Conservation (phyloP, 2,888 invertebrate genomes). For the Eutolmus rufibarbis region DNA sequence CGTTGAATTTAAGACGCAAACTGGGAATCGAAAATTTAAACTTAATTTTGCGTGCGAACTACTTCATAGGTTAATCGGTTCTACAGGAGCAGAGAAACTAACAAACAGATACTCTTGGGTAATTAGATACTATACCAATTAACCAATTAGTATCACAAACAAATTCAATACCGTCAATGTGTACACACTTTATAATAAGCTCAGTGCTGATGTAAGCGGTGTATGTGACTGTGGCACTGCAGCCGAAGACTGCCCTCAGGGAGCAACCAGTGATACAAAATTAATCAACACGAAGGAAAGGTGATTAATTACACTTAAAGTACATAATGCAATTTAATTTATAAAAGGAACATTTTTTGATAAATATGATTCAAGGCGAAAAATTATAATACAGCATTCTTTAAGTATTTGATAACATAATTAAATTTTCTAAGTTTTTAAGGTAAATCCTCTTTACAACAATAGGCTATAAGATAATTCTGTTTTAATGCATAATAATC, state of each 20-base stretch:
- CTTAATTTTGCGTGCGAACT: not conserved
- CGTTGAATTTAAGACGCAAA: too few relatives aligned
- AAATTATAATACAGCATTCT: too few relatives aligned
- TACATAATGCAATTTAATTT: too few relatives aligned
- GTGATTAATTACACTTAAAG: not conserved
- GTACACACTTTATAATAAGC: not conserved
- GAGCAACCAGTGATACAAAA: not conserved
- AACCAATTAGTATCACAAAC: not conserved
- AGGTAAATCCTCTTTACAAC: too few relatives aligned
- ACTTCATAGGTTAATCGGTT: not conserved
- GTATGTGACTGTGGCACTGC: too few relatives aligned
- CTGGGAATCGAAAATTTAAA: not conserved
- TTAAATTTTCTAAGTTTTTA: too few relatives aligned
- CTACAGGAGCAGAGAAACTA: not conserved
- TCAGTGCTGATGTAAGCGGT: not conserved
- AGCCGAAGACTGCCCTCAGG: not conserved
- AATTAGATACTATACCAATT: not conserved
- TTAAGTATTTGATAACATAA: too few relatives aligned
- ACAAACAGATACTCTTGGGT: not conserved
- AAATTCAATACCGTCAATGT: not conserved
- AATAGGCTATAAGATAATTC: too few relatives aligned
- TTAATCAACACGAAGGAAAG: not conserved
- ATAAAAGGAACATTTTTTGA: not conserved
- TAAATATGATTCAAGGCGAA: not conserved
- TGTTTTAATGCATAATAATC: too few relatives aligned